A percentile compares a stretch with the other conserved stretches of the same genome.
Evolutionary conservation across 2,113 vertebrate genomes (phyloP).

Genomic region (Nibea albiflora): DNA sequence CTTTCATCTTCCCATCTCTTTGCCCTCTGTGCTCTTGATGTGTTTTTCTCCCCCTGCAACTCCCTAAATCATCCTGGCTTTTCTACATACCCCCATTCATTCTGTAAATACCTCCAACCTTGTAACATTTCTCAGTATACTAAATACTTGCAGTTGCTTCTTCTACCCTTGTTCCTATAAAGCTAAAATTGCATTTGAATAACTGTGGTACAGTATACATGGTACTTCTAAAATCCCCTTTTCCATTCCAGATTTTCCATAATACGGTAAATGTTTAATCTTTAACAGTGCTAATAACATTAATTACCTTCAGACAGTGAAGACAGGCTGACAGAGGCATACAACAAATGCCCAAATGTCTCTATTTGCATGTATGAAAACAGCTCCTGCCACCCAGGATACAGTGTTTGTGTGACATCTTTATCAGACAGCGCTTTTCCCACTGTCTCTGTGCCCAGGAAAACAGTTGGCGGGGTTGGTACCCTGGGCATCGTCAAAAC

Average conservation of each 20-base stretch:
- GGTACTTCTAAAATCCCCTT: constrained; percentile 7
- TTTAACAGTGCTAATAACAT: background rate
- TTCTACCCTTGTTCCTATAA: background rate
- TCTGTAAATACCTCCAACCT: constrained; percentile 23
- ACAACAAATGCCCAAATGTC: constrained; percentile 1
- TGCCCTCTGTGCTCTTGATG: constrained; percentile 50
- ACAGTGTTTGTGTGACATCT: constrained; percentile 51
- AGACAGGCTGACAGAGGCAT: constrained; percentile 2
- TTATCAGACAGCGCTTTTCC: constrained; percentile 26
- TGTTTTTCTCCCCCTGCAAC: constrained; percentile 27
- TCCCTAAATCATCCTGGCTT: constrained; percentile 38
- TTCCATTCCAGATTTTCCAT: background rate
- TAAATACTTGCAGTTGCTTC: constrained; percentile 1
- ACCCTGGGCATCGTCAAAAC: constrained; percentile 33
- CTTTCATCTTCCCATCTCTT: constrained; percentile 62
- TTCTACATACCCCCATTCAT: constrained; percentile 38
- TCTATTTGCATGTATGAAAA: constrained; percentile 36
- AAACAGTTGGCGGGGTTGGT: constrained; percentile 53
- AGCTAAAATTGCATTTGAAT: constrained; percentile 4
- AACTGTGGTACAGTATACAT: background rate
- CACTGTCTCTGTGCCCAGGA: constrained; percentile 46
- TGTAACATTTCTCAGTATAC: constrained; percentile 13
- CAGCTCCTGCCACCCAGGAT: constrained; percentile 39
- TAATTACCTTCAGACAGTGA: background rate
- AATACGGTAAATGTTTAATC: background rate